phyloP scores from a whole-genome alignment of 2,888 invertebrate species.

The Chrysodeixis includens region DNA sequence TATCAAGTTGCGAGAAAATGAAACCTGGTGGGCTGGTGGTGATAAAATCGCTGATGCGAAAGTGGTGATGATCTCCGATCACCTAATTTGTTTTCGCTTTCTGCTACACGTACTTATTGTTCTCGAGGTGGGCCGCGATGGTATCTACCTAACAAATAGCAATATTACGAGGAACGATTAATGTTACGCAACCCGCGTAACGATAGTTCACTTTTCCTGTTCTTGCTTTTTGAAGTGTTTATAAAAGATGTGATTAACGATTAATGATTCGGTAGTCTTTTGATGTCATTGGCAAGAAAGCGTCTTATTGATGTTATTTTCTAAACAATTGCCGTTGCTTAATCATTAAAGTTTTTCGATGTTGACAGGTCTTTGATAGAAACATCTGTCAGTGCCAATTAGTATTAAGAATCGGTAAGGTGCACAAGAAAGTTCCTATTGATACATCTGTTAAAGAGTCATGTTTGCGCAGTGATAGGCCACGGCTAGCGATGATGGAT shows the following conservation, averaged over 20 bases:
- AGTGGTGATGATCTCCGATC: constrained; percentile 76
- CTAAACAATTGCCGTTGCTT: constrained; percentile 48
- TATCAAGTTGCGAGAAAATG: constrained; percentile 56
- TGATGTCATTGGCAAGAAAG: constrained; percentile 48
- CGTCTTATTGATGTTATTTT: constrained; percentile 43
- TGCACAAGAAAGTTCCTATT: constrained; percentile 48
- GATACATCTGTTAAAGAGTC: constrained; percentile 35
- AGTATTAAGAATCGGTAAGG: constrained; percentile 50
- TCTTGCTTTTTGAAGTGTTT: constrained; percentile 38
- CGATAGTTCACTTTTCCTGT: constrained; percentile 60
- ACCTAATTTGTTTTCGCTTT: constrained; percentile 86
- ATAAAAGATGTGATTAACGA: constrained; percentile 45
- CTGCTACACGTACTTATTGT: constrained; percentile 79
- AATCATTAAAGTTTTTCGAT: constrained; percentile 41
- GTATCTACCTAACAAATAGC: constrained; percentile 82
- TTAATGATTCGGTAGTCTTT: constrained; percentile 49
- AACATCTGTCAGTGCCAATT: constrained; percentile 59
- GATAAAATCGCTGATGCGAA: constrained; percentile 72
- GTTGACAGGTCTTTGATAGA: constrained; percentile 47
- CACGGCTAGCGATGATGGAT: constrained; percentile 35
- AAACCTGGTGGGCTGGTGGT: constrained; percentile 53
- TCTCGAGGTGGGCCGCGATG: constrained; percentile 71
- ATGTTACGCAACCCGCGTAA: constrained; percentile 78
- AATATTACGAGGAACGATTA: constrained; percentile 78
- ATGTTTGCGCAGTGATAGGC: constrained; percentile 34